phyloP scores from a whole-genome alignment of 2,888 invertebrate species.

The Dorcus hopei region DNA sequence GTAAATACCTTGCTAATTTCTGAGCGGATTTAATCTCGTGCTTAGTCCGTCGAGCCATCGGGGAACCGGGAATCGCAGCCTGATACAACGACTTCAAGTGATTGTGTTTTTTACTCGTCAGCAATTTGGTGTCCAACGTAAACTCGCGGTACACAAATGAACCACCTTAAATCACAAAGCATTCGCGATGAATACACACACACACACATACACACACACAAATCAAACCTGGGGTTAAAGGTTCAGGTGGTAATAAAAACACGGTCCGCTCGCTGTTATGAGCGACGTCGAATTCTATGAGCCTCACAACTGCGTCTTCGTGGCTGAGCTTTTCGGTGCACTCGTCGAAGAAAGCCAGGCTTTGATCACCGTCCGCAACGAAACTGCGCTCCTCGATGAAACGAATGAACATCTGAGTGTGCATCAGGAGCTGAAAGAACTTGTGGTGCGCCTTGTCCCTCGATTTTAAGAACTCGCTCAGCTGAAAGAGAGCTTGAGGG shows the following conservation, averaged over 20 bases:
- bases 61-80: slow-evolving; percentile 70
- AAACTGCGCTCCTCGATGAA: slow-evolving; percentile 99
- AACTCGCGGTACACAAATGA: slow-evolving; percentile 61
- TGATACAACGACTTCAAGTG: slow-evolving; percentile 41
- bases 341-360: slow-evolving; percentile 95
- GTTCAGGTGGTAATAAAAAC: slow-evolving; percentile 92
- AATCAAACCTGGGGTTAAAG: slow-evolving; percentile 46
- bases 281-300: slow-evolving; percentile 79
- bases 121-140: slow-evolving; percentile 59
- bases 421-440: slow-evolving; percentile 85
- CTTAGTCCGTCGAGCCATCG: slow-evolving; percentile 89
- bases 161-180: slow-evolving; percentile 40
- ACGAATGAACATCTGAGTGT: slow-evolving; percentile 95
- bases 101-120: slow-evolving; percentile 45
- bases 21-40: slow-evolving; percentile 93
- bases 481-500: slow-evolving; percentile 90
- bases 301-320: slow-evolving; percentile 58
- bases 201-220: neutral
- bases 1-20: slow-evolving; percentile 60
- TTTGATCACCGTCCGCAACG: slow-evolving; percentile 96
- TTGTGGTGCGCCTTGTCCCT: slow-evolving; percentile 86
- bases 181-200: slow-evolving; percentile 11
- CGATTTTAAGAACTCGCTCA: slow-evolving; percentile 83
- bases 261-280: slow-evolving; percentile 88
- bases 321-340: slow-evolving; percentile 77